Conservation (phyloP, 2,113 vertebrate genomes). For the Miniopterus natalensis region DNA sequence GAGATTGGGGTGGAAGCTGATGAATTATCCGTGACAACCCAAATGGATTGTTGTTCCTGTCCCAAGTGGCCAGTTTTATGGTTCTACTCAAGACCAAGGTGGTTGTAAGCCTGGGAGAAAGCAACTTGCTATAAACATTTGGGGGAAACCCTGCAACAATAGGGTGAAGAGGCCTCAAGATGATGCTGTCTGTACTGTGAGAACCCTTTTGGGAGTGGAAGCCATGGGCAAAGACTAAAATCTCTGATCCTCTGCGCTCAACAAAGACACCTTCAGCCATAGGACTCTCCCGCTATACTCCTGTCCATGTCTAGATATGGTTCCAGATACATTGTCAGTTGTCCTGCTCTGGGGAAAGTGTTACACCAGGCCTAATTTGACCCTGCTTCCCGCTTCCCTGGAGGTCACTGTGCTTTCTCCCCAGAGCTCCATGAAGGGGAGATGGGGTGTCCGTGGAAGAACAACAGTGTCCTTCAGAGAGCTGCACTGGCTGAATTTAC, state of each 20-base stretch:
- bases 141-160: not conserved
- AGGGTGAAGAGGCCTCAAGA: not conserved
- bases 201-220: not conserved
- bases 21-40: not conserved
- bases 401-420: not conserved
- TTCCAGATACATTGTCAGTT: no score
- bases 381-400: rapidly evolving
- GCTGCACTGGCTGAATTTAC: not conserved
- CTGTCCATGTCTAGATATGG: not conserved
- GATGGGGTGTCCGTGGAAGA: not conserved
- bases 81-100: not conserved
- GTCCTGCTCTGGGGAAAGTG: not conserved
- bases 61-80: not conserved
- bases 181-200: not conserved
- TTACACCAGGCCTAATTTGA: not conserved
- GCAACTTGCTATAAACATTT: not conserved
- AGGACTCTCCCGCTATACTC: not conserved
- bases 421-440: rapidly evolving
- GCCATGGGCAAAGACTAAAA: not conserved
- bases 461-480: rapidly evolving
- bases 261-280: not conserved
- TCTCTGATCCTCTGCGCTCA: not conserved
- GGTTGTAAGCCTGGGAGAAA: not conserved
- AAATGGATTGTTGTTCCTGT: not conserved
- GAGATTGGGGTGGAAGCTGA: not conserved